A percentile compares a stretch with the other conserved stretches of the same genome.
phyloP scores from a whole-genome alignment of 2,113 vertebrate species.

The Stercorarius parasiticus region DNA sequence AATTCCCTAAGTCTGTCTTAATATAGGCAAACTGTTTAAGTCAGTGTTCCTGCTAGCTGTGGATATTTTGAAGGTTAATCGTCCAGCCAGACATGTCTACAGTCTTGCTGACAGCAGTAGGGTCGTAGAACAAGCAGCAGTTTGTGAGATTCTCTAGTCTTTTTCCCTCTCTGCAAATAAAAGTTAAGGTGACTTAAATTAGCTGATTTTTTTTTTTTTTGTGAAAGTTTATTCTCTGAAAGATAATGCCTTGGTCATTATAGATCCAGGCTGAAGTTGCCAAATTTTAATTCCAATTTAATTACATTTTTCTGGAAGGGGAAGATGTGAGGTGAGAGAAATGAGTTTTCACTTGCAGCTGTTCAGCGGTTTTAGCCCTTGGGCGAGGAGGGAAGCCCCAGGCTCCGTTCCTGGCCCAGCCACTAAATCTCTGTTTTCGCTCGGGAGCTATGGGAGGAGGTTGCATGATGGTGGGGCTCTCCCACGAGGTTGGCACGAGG shows the following conservation, averaged over 20 bases:
- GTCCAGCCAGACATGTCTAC: not conserved
- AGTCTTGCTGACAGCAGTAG: not conserved
- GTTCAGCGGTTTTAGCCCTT: not conserved
- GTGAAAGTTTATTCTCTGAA: not conserved
- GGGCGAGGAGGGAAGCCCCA: not conserved
- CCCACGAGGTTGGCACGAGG: rapidly evolving
- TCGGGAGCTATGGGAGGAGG: not conserved
- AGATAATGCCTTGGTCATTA: not conserved
- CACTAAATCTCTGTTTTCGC: not conserved
- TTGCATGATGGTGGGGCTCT: not conserved
- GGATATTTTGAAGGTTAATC: not conserved
- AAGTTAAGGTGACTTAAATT: not conserved
- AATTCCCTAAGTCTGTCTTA: not conserved
- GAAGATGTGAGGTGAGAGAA: not conserved
- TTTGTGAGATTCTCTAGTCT: not conserved
- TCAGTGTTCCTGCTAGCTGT: not conserved
- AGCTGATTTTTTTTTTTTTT: not conserved
- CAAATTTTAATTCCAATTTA: not conserved
- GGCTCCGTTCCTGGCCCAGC: not conserved
- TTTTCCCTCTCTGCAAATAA: not conserved
- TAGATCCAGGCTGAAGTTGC: not conserved
- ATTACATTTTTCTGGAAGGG: not conserved
- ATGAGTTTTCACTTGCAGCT: not conserved
- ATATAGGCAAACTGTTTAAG: not conserved
- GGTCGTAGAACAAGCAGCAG: not conserved